These are phyloP conservation scores for Eugnorisma glareosa DNA, from an alignment of 2,888 invertebrate species.

Conservation along the genomic window DNA sequence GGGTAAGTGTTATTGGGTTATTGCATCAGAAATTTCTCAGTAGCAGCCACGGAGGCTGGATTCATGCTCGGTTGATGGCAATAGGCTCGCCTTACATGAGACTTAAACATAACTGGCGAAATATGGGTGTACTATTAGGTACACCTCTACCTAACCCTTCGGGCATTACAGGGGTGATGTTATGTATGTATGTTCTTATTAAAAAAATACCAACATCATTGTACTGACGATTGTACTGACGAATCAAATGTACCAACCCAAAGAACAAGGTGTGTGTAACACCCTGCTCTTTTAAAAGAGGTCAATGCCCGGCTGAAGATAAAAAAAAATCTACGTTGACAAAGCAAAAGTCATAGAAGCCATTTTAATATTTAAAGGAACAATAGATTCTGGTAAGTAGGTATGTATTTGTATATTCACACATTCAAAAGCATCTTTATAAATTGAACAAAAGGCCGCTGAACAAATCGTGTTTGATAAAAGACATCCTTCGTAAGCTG, in stretches of 20 bases:
- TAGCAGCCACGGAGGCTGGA: too few species aligned
- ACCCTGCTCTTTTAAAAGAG: background rate
- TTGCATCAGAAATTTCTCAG: too few species aligned
- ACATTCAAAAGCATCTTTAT: conserved; percentile 38
- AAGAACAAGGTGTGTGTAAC: background rate
- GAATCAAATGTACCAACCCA: background rate
- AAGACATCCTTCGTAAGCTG: conserved; percentile 36
- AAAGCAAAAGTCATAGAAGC: background rate
- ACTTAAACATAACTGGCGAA: too few species aligned
- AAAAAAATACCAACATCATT: too few species aligned
- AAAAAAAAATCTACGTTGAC: background rate
- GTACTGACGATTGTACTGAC: too few species aligned
- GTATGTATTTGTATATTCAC: background rate
- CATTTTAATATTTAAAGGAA: conserved; percentile 6
- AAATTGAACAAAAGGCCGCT: conserved; percentile 48
- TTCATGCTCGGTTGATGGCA: too few species aligned
- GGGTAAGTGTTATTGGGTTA: too few species aligned
- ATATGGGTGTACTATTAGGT: too few species aligned
- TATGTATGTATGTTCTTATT: background rate
- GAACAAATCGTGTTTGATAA: conserved; percentile 47
- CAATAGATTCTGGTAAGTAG: conserved; percentile 9
- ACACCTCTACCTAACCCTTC: too few species aligned
- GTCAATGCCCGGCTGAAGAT: background rate
- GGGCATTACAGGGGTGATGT: too few species aligned
- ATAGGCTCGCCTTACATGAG: too few species aligned